Base-by-base conservation (phyloP, 2,888 invertebrate species). In the Myathropa florea region DNA sequence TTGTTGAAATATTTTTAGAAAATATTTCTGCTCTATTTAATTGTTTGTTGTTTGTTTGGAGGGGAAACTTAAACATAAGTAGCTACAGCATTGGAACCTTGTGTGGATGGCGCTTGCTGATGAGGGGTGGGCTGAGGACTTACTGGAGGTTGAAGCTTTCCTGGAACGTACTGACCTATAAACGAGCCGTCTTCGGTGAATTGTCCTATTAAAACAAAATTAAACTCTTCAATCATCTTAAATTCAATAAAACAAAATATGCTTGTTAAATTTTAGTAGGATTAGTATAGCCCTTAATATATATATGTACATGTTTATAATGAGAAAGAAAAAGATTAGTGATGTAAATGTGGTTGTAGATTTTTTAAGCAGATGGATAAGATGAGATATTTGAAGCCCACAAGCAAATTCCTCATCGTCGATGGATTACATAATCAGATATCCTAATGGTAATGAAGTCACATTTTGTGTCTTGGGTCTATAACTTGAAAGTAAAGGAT, bases 181-280 rank as follows among this genome's bases (percentile, higher is more conserved):
- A 98, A 98, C 88, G 98, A 98, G 65, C 98, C 98, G 93, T 98
- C 98, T 94, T 98, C 98, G 88, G 98, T 98, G 94, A 98, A 98
- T 90, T 97, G 97, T 92, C 92, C 93, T 92, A 87, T 64, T 63
- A 59, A 26, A 57, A 75, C 21, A 12, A 67, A 46, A 46, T 18
- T 1, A 2, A 2, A 46, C 7, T n/a, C 46, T 7, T 46, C 18
- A 46, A 18, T 46, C 46, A 46, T 18, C 46, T 46, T 46, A 18
- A 39, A n/a, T n/a, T 4, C n/a, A 0, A 39, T 18, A n/a, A 39
- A 39, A 4, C 1, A n/a, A n/a, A n/a, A 6, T 39, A 39, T 14
- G 14, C 23, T 23, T 23, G 10, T 57, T 57, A 23, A 24, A 14
- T 57, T 24, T 57, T 57, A 57, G 57, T 57, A 57, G 23, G 14